A percentile compares a stretch with the other conserved stretches of the same genome.
Evolutionary conservation across 2,888 invertebrate genomes (phyloP).

Genomic region (Brachyptera putata): DNA sequence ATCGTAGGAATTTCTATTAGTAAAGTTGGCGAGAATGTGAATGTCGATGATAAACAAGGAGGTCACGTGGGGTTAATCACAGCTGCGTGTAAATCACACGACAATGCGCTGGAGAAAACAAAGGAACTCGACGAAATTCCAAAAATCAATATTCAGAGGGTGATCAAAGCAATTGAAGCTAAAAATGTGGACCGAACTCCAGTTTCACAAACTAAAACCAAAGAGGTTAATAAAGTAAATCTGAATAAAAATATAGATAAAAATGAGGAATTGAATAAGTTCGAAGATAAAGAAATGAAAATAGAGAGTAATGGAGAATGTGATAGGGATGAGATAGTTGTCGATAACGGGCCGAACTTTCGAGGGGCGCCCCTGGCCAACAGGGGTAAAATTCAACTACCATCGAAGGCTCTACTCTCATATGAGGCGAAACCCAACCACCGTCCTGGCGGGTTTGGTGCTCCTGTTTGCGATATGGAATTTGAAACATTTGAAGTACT

Average conservation of each 20-base stretch:
- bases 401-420: neutral
- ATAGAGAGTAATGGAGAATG: neutral
- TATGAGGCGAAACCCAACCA: neutral
- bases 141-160: conserved; percentile 10
- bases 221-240: neutral
- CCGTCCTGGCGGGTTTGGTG: neutral
- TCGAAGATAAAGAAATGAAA: neutral
- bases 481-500: conserved; percentile 74
- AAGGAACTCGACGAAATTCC: neutral
- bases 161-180: conserved; percentile 16
- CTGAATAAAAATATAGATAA: no score
- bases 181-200: neutral
- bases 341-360: neutral
- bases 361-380: neutral
- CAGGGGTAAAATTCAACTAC: neutral
- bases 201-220: neutral
- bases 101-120: neutral
- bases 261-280: neutral
- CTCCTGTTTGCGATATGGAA: conserved; percentile 61
- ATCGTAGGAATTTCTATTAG: no score
- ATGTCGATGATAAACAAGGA: no score
- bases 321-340: neutral
- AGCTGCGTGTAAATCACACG: neutral
- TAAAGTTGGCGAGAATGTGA: no score
- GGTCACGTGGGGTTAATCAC: neutral